Percentiles rank a stretch among this genome's conserved stretches.
These are phyloP conservation scores for Passer montanus DNA, from an alignment of 2,113 vertebrate species.

Conservation along the genomic window DNA sequence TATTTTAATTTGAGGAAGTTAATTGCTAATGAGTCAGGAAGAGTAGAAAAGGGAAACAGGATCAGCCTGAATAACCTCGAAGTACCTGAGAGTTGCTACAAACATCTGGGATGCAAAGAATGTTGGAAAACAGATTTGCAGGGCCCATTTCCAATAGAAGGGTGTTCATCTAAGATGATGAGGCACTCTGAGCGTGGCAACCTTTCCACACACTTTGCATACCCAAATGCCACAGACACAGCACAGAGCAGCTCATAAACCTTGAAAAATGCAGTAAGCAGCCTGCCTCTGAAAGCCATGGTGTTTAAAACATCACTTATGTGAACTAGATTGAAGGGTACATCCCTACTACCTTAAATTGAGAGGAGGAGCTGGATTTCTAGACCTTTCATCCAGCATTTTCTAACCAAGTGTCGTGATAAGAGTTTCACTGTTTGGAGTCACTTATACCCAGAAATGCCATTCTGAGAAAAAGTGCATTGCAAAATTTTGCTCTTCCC, in stretches of 20 bases:
- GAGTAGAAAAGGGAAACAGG: not conserved
- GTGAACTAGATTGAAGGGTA: not conserved
- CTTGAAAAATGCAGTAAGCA: not conserved
- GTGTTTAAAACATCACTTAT: not conserved
- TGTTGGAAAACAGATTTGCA: not conserved
- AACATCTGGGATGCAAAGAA: not conserved
- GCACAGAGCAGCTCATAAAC: not conserved
- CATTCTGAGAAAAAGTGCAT: not conserved
- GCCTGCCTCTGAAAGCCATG: not conserved
- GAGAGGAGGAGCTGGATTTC: not conserved
- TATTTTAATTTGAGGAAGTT: constrained; percentile 9
- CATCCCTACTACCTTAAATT: not conserved
- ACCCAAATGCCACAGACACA: not conserved
- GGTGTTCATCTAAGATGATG: not conserved
- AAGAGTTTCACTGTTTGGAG: not conserved
- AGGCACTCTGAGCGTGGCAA: not conserved
- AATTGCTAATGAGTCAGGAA: not conserved
- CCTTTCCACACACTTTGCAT: not conserved
- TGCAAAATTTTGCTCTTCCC: not conserved
- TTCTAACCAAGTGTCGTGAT: not conserved
- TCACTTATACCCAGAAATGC: not conserved
- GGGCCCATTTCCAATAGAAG: not conserved
- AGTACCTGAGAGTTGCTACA: not conserved
- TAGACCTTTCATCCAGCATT: not conserved
- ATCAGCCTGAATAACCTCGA: not conserved